Evolutionary conservation across 2,797 vertebrate genomes (phyloP).

Genomic region (Nannoperca australis): DNA sequence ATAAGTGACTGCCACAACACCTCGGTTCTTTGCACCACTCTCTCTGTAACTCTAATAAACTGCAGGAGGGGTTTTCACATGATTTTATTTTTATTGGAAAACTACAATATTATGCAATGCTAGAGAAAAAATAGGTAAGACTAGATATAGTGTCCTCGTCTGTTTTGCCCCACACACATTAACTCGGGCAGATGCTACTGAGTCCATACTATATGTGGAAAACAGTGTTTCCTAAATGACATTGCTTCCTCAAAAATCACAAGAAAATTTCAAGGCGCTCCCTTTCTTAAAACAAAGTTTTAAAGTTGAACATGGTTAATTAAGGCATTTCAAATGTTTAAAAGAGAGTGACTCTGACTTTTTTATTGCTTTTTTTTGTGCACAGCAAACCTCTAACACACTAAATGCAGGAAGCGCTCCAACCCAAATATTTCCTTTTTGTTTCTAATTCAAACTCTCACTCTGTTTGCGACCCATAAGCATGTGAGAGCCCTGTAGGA

Average conservation of each 20-base stretch:
- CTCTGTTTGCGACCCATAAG: not conserved
- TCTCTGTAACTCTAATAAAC: constrained; percentile 3
- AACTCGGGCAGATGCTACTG: not conserved
- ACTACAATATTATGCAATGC: not conserved
- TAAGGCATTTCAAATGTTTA: too few species aligned
- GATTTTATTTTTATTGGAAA: constrained; percentile 1
- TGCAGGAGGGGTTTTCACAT: not conserved
- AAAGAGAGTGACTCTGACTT: too few species aligned
- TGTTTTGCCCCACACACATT: constrained; percentile 7
- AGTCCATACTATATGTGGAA: not conserved
- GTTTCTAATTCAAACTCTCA: not conserved
- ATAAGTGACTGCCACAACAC: not conserved
- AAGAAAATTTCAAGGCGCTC: too few species aligned
- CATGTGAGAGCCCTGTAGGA: not conserved
- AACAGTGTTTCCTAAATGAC: not conserved
- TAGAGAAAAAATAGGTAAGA: not conserved
- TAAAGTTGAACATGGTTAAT: too few species aligned
- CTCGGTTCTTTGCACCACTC: not conserved
- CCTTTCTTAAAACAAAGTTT: too few species aligned
- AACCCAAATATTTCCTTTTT: not conserved
- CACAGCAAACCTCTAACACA: too few species aligned
- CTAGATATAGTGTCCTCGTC: not conserved
- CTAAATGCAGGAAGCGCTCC: too few species aligned
- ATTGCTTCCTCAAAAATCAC: not conserved
- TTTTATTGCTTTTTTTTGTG: too few species aligned